Evolutionary conservation across 2,888 invertebrate species (phyloP).

Genomic region (Eudasyphora cyanicolor): DNA sequence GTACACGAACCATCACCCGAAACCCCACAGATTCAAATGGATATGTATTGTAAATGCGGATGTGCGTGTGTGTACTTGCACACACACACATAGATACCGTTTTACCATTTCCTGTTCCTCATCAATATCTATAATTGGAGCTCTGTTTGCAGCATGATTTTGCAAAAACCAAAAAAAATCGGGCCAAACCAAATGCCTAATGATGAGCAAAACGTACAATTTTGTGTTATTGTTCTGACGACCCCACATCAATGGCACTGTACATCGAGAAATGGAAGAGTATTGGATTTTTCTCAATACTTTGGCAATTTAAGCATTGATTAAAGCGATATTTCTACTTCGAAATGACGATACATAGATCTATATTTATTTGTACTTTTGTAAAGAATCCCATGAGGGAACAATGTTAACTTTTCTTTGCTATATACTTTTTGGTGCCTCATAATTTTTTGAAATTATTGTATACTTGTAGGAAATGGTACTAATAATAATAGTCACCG

Average conservation of each 20-base stretch:
- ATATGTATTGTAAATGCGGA: background rate
- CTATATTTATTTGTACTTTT: too few species aligned
- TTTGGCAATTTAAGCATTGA: too few species aligned
- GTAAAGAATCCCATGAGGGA: too few species aligned
- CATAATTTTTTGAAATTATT: too few species aligned
- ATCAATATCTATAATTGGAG: constrained; percentile 15
- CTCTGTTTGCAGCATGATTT: constrained; percentile 18
- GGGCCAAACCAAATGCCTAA: constrained; percentile 23
- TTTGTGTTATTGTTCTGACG: constrained; percentile 3
- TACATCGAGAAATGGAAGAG: background rate
- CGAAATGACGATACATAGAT: too few species aligned
- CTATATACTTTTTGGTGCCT: too few species aligned
- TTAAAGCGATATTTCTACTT: too few species aligned
- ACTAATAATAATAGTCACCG: too few species aligned
- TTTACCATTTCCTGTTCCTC: constrained; percentile 8
- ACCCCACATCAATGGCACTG: background rate
- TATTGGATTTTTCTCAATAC: background rate
- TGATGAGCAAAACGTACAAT: constrained; percentile 31
- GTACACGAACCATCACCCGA: background rate
- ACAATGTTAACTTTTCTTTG: too few species aligned
- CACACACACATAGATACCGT: background rate
- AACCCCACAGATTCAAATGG: background rate
- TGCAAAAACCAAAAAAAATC: background rate
- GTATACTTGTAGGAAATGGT: too few species aligned
- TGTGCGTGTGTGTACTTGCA: background rate